Evolutionary conservation across 92 coral and sea anemone species (phyloP).

Genomic region (Desmophyllum pertusum): DNA sequence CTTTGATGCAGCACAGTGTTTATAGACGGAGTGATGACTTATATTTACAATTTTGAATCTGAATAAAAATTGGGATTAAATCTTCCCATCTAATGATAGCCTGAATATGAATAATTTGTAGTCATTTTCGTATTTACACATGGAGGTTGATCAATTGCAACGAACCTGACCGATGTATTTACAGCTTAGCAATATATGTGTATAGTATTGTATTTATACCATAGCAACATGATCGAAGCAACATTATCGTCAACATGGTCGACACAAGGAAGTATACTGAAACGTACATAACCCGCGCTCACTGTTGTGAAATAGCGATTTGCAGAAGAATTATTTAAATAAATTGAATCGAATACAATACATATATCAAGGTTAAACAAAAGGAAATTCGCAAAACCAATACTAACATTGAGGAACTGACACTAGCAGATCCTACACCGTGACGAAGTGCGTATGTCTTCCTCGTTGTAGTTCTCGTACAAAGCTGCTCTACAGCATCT

Average conservation of each 20-base stretch:
- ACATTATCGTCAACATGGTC: not conserved
- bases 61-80: not conserved
- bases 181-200: not conserved
- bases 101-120: not conserved
- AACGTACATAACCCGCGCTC: not conserved
- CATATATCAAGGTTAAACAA: not conserved
- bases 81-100: not conserved
- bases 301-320: not conserved
- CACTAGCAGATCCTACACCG: slow-evolving; percentile 6
- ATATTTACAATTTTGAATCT: too few relatives aligned
- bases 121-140: not conserved
- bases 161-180: not conserved
- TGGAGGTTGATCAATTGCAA: not conserved
- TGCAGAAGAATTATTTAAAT: not conserved
- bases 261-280: slow-evolving; percentile 1
- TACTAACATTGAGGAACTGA: slow-evolving; percentile 21
- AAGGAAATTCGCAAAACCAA: not conserved
- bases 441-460: not conserved
- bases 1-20: too few relatives aligned
- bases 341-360: not conserved
- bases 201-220: not conserved
- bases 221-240: slow-evolving; percentile 14
- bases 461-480: not conserved
- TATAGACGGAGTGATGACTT: too few relatives aligned
- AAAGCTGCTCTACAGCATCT: not conserved